Base-by-base conservation (phyloP, 2,888 invertebrate species). In the Emmelina monodactyla region DNA sequence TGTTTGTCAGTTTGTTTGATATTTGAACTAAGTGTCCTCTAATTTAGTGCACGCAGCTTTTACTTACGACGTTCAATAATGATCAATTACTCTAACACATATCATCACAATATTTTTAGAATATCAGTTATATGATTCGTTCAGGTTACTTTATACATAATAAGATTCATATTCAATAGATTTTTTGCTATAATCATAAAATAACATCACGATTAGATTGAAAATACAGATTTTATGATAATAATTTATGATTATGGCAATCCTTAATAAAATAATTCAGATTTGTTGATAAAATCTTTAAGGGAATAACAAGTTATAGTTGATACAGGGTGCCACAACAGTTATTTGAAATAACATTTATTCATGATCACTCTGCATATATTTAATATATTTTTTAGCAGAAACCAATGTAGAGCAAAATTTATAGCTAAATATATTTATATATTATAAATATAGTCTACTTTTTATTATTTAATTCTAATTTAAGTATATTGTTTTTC, bases 31-130 rank as follows among this genome's bases (percentile, higher is more conserved):
- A n/a, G n/a, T n/a, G n/a, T n/a, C n/a, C n/a, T n/a, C n/a, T n/a
- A n/a, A n/a, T n/a, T n/a, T n/a, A n/a, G n/a, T n/a, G n/a, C n/a
- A n/a, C n/a, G n/a, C n/a, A n/a, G n/a, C n/a, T n/a, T n/a, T n/a
- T n/a, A n/a, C n/a, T n/a, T n/a, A n/a, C n/a, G n/a, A n/a, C n/a
- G n/a, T n/a, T n/a, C n/a, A n/a, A n/a, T n/a, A n/a, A n/a, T n/a
- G n/a, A n/a, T 29, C 4, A 28, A 29, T 13, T 13, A 12, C 29
- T 13, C 29, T 29, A 76, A 75, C 68, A 67, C 71, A 75, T 70
- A 73, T 72, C 75, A 79, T 79, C 79, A 79, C 79, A 79, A 70
- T 79, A 58, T 62, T 54, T 79, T 79, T 79, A 79, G 79, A 79
- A 79, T 79, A 79, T 79, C 71, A 69, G 79, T 78, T 78, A 58